Evolutionary conservation across 30 jellyfish, hydroid and myxozoan genomes (phyloP).

Genomic region (Morbakka virulenta): DNA sequence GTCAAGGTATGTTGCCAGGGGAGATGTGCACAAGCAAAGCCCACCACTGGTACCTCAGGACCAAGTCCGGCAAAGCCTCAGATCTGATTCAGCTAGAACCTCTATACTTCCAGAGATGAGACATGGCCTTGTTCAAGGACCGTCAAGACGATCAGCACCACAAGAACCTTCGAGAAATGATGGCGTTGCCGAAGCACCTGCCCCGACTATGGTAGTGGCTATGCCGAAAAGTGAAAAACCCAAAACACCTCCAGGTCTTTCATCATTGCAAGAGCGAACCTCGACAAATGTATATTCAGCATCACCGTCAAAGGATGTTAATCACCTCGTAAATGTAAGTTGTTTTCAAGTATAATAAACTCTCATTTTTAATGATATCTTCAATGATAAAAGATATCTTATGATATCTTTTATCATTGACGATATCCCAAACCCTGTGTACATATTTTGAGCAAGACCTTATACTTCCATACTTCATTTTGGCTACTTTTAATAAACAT

Average conservation of each 20-base stretch:
- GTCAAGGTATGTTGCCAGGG: slow-evolving; percentile 17
- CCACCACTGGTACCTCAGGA: background rate
- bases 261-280: slow-evolving; percentile 69
- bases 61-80: background rate
- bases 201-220: slow-evolving; percentile 30
- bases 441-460: too few relatives aligned
- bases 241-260: slow-evolving; percentile 95
- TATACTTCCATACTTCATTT: too few relatives aligned
- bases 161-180: background rate
- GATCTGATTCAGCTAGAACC: background rate
- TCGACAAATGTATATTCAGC: slow-evolving; percentile 42
- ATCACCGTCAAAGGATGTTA: slow-evolving; percentile 55
- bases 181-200: slow-evolving; percentile 10
- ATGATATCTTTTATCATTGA: too few relatives aligned
- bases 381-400: too few relatives aligned
- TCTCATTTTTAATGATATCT: too few relatives aligned
- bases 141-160: background rate
- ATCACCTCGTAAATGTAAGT: slow-evolving; percentile 53
- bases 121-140: background rate
- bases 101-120: background rate
- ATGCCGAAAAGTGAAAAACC: slow-evolving; percentile 69
- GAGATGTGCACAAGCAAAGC: background rate
- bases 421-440: too few relatives aligned
- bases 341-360: too few relatives aligned
- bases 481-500: too few relatives aligned